A percentile compares a stretch with the other conserved stretches of the same genome.
These are phyloP conservation scores for Pediacus dermestoides DNA, from an alignment of 2,888 invertebrate species.

Conservation along the genomic window DNA sequence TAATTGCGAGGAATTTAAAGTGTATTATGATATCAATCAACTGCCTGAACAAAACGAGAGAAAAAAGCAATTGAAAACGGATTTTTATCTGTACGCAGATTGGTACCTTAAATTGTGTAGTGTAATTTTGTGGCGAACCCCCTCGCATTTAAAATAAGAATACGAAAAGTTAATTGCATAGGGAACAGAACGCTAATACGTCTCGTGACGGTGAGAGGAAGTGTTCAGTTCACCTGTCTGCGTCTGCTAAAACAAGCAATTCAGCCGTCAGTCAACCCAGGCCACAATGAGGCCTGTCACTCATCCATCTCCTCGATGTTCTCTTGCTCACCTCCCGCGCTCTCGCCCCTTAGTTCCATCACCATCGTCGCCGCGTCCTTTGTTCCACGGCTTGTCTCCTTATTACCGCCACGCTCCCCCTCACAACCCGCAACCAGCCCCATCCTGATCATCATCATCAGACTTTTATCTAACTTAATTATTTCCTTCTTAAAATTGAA, in stretches of 20 bases:
- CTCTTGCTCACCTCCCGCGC: conserved; percentile 25
- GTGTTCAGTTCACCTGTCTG: conserved; percentile 36
- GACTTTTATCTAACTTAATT: conserved; percentile 39
- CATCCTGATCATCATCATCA: conserved; percentile 35
- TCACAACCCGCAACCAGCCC: conserved; percentile 10
- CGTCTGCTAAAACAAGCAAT: conserved; percentile 42
- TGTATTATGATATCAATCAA: conserved; percentile 18
- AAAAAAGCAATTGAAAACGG: too few relatives aligned
- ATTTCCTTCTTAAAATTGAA: conserved; percentile 33
- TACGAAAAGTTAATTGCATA: too few relatives aligned
- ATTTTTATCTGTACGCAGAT: too few relatives aligned
- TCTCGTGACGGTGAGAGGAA: conserved; percentile 25
- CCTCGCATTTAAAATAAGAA: too few relatives aligned
- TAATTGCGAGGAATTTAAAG: conserved; percentile 19
- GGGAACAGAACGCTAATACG: conserved; percentile 32
- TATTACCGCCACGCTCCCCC: conserved; percentile 34
- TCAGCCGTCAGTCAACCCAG: conserved; percentile 43
- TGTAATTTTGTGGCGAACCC: too few relatives aligned
- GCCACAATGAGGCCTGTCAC: conserved; percentile 47
- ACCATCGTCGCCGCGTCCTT: conserved; percentile 33
- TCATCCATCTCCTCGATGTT: conserved; percentile 35
- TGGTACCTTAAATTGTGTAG: too few relatives aligned
- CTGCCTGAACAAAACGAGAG: too few relatives aligned
- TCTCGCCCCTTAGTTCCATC: conserved; percentile 33
- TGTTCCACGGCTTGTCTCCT: conserved; percentile 40